Conservation (phyloP, 1,140 invertebrate genomes). For the Microplitis demolitor region DNA sequence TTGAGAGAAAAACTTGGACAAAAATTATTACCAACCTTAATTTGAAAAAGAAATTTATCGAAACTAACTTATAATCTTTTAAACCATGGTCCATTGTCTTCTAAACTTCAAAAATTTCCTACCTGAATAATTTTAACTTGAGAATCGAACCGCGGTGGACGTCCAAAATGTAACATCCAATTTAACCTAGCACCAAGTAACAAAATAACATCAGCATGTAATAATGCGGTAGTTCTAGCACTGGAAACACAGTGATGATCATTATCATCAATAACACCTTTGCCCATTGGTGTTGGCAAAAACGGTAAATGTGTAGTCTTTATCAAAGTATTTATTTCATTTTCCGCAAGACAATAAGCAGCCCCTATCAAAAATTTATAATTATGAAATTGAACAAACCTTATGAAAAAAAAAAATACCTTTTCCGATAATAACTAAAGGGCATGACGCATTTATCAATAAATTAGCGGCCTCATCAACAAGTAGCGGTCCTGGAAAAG, state of each 20-base stretch:
- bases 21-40: no score
- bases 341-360: slow-evolving; percentile 81
- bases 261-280: slow-evolving; percentile 88
- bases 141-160: slow-evolving; percentile 79
- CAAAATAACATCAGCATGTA: slow-evolving; percentile 86
- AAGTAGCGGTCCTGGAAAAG: slow-evolving; percentile 70
- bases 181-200: slow-evolving; percentile 91
- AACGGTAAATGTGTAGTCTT: slow-evolving; percentile 79
- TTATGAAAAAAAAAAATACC: slow-evolving; percentile 57
- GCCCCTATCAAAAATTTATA: slow-evolving; percentile 63
- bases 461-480: slow-evolving; percentile 74
- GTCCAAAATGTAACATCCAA: slow-evolving; percentile 97
- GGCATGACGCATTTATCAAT: slow-evolving; percentile 74
- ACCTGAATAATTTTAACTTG: slow-evolving; percentile 92
- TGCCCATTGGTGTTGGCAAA: slow-evolving; percentile 95
- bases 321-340: slow-evolving; percentile 72
- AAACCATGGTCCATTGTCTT: background rate
- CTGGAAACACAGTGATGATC: slow-evolving; percentile 79
- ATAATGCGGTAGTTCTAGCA: slow-evolving; percentile 84
- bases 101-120: background rate
- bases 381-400: background rate
- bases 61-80: background rate
- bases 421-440: slow-evolving; percentile 92
- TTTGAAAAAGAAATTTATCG: no score
- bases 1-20: no score